A percentile compares a stretch with the other conserved stretches of the same genome.
Evolutionary conservation across 2,113 vertebrate genomes (phyloP).

Genomic region (Castor canadensis): DNA sequence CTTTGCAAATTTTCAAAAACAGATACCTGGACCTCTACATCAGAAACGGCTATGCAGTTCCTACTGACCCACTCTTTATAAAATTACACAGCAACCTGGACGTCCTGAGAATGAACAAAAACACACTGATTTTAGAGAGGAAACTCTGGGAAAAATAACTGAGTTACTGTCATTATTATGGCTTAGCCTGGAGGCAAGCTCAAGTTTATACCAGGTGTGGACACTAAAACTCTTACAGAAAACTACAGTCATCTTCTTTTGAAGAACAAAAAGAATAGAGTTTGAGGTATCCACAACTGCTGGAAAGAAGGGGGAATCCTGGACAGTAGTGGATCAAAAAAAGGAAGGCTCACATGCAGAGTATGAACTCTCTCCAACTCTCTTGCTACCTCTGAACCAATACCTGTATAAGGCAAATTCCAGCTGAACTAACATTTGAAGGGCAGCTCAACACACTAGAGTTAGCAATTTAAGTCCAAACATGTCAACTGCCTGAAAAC

Average conservation of each 20-base stretch:
- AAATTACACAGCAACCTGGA: background rate
- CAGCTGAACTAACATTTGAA: background rate
- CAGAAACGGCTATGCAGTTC: background rate
- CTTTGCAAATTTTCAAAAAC: background rate
- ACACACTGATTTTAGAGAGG: background rate
- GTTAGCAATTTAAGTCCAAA: background rate
- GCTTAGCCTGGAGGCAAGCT: background rate
- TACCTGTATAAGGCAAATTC: background rate
- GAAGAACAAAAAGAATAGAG: background rate
- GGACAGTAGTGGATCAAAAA: background rate
- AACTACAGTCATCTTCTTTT: background rate
- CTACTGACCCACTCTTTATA: background rate
- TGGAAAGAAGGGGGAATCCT: background rate
- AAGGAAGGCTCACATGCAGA: background rate
- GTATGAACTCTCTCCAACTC: background rate
- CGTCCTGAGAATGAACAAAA: background rate
- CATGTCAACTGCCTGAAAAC: background rate
- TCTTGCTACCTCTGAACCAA: background rate
- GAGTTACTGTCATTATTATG: background rate
- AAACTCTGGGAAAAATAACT: background rate
- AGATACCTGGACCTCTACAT: background rate
- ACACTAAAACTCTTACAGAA: background rate
- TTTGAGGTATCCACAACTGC: background rate
- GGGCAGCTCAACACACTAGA: background rate
- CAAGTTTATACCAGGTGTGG: background rate